Evolutionary conservation across 1,140 invertebrate genomes (phyloP).

Genomic region (Alviniconcha marisindica): DNA sequence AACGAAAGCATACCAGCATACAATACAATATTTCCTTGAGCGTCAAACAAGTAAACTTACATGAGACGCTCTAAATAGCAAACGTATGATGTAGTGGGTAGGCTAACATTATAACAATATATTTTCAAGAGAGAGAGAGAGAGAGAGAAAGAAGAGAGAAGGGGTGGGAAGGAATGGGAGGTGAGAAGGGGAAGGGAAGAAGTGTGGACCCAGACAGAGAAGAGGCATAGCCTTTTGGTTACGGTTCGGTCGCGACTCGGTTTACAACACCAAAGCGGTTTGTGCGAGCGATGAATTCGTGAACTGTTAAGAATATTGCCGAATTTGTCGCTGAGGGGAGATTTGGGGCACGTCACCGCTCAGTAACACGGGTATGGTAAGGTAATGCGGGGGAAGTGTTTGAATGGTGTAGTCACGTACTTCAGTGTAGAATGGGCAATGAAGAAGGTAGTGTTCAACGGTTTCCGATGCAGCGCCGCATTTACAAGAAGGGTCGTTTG

Average conservation of each 20-base stretch:
- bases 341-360: not conserved
- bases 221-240: not conserved
- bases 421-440: not conserved
- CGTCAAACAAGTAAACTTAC: no score
- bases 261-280: no score
- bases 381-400: not conserved
- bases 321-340: not conserved
- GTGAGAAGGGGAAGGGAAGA: not conserved
- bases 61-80: no score
- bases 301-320: not conserved
- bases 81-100: no score
- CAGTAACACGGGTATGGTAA: not conserved
- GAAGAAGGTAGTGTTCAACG: not conserved
- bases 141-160: not conserved
- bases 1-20: no score
- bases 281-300: no score
- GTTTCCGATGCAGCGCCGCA: not conserved
- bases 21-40: no score
- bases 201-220: not conserved
- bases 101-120: no score
- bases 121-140: not conserved
- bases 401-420: not conserved
- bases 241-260: not conserved
- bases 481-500: not conserved
- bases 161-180: not conserved